phyloP scores from a whole-genome alignment of 2,888 invertebrate species.

The Callinectes sapidus region DNA sequence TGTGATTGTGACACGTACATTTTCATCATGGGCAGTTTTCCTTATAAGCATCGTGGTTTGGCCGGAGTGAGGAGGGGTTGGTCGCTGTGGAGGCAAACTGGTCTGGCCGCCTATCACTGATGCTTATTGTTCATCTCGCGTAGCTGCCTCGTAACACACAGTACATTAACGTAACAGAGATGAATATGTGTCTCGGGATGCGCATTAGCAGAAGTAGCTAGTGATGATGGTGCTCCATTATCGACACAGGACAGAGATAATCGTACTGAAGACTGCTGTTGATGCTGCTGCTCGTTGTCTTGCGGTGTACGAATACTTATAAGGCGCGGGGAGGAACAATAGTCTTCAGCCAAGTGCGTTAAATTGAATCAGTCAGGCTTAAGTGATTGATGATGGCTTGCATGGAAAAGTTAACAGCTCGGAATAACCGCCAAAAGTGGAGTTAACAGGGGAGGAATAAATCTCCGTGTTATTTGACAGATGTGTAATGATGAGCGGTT shows the following conservation, averaged over 20 bases:
- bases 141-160: neutral
- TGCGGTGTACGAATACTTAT: neutral
- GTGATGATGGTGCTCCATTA: slow-evolving; percentile 5
- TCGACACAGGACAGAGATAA: neutral
- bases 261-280: neutral
- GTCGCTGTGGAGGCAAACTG: neutral
- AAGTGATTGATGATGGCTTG: neutral
- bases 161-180: neutral
- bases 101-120: neutral
- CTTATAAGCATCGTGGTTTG: neutral
- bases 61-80: neutral
- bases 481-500: neutral
- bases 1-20: neutral
- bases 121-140: neutral
- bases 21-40: neutral
- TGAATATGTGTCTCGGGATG: neutral
- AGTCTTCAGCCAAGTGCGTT: neutral
- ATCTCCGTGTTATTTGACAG: neutral
- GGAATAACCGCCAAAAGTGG: neutral
- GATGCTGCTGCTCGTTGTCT: neutral
- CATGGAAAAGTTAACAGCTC: neutral
- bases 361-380: neutral
- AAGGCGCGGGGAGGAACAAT: neutral
- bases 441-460: neutral
- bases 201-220: neutral